Evolutionary conservation across 2,113 vertebrate genomes (phyloP).

Genomic region (Bucco capensis): DNA sequence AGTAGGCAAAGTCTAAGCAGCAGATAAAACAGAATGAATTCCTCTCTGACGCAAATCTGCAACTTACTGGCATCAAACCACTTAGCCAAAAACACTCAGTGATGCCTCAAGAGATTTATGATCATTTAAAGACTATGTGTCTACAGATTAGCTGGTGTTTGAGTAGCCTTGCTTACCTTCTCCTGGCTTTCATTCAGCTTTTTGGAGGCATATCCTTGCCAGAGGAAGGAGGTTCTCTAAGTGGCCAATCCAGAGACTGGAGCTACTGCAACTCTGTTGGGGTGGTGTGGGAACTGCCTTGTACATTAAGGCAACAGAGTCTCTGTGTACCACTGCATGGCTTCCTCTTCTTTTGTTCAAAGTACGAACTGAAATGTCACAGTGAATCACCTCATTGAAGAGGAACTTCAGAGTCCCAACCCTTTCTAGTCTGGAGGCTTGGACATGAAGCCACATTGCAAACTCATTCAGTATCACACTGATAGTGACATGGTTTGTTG

Average conservation of each 20-base stretch:
- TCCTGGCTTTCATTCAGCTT: not conserved
- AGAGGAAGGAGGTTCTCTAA: not conserved
- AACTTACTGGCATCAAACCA: not conserved
- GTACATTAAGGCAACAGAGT: not conserved
- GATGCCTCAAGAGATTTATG: not conserved
- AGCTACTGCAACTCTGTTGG: not conserved
- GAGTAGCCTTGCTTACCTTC: not conserved
- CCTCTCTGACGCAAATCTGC: not conserved
- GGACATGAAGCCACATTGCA: not conserved
- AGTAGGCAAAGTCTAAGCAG: not conserved
- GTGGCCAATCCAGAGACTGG: not conserved
- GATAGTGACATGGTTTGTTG: not conserved
- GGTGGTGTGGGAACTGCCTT: not conserved
- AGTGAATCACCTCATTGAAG: not conserved
- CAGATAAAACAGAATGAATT: not conserved
- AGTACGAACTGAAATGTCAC: rapidly evolving
- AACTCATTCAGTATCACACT: not conserved
- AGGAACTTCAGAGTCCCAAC: not conserved
- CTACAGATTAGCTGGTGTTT: not conserved
- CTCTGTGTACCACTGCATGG: not conserved
- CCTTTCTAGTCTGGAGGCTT: not conserved
- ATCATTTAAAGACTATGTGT: not conserved
- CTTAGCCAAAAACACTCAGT: not conserved
- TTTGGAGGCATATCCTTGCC: not conserved
- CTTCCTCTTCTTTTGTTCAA: not conserved